Evolutionary conservation across 2,113 vertebrate genomes (phyloP), one percentile per base, ranked within the genome.

Genomic region (Malurus elegans): DNA sequence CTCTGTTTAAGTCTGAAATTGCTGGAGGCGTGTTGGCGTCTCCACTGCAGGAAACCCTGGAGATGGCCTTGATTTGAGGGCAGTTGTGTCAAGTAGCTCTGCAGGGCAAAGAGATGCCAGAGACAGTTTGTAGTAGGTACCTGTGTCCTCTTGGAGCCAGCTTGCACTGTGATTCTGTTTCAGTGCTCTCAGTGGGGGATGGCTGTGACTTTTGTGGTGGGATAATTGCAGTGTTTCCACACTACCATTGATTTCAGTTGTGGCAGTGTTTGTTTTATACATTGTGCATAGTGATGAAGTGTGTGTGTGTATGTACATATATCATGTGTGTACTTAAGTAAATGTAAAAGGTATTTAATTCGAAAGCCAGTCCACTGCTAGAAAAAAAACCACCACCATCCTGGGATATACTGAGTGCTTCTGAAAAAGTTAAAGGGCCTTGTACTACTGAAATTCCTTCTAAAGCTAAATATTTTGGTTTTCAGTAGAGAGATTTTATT

Each of bases 1-100:
- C 92, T 91, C 72, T 80, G 13, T 80, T 92, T 88, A 90, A 88
- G 32, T 56, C 86, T 94, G 80, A 79, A 88, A 71, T 65, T 88
- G 70, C 67, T 42, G 32, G 72, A 61, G 58, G 42, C 1, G 1
- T 32, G 20, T 58, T 86, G 62, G 20, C 0, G 0, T 83, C 64
- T 28, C 4, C 6, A 19, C 25, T 42, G 54, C 42, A 48, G 54
- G 26, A 72, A 80, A 40, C 36, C 14, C 53, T 60, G 40, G 67
- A 71, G 66, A 32, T 81, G 44, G 53, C 64, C 60, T 74, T 90
- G 64, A n/a, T 92, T 92, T 80, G 71, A 74, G 42, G 11, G 67
- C 66, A 76, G 42, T 24, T 34, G 32, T 80, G 54, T 66, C 20
- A 10, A 24, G 56, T 16, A 38, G 42, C 42, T 74, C 66, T 95